Percentiles rank a stretch among this genome's conserved stretches.
Conservation (phyloP, 2,113 vertebrate genomes). For the Nibea albiflora region DNA sequence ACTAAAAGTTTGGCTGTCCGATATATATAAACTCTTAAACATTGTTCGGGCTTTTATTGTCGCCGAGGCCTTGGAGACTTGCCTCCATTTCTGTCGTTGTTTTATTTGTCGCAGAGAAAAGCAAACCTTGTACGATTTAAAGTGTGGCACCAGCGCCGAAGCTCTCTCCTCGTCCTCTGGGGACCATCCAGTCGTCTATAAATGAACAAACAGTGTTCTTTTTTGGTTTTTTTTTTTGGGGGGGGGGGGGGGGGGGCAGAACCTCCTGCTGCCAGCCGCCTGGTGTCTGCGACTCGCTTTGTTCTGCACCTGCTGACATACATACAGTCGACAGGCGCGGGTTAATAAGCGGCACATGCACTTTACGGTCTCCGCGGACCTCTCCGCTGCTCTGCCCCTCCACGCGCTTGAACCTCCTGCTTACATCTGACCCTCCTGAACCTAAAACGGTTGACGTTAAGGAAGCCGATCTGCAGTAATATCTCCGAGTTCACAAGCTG, state of each 20-base stretch:
- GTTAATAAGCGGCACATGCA: slow-evolving; percentile 21
- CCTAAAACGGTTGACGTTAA: background rate
- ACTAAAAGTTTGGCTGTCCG: slow-evolving; percentile 29
- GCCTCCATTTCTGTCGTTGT: slow-evolving; percentile 29
- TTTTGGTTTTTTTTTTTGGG: slow-evolving; percentile 21
- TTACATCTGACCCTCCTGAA: background rate
- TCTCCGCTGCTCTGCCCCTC: background rate
- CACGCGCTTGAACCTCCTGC: background rate
- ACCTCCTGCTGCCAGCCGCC: slow-evolving; percentile 18
- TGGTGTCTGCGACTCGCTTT: background rate
- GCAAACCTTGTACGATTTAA: slow-evolving; percentile 19
- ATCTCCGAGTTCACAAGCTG: too few species aligned
- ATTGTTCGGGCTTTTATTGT: slow-evolving; percentile 25
- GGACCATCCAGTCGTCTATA: slow-evolving; percentile 20
- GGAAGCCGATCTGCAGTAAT: background rate
- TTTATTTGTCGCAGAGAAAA: slow-evolving; percentile 44
- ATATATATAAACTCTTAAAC: slow-evolving; percentile 40
- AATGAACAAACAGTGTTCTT: slow-evolving; percentile 18
- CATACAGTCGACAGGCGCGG: background rate
- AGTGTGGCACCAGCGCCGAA: slow-evolving; percentile 5
- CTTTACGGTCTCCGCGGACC: background rate
- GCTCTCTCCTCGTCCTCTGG: background rate
- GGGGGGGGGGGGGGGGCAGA: too few species aligned
- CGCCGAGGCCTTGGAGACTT: slow-evolving; percentile 15
- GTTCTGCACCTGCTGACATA: slow-evolving; percentile 21